Evolutionary conservation across 2,113 vertebrate genomes (phyloP).

Genomic region (Aptenodytes patagonicus): DNA sequence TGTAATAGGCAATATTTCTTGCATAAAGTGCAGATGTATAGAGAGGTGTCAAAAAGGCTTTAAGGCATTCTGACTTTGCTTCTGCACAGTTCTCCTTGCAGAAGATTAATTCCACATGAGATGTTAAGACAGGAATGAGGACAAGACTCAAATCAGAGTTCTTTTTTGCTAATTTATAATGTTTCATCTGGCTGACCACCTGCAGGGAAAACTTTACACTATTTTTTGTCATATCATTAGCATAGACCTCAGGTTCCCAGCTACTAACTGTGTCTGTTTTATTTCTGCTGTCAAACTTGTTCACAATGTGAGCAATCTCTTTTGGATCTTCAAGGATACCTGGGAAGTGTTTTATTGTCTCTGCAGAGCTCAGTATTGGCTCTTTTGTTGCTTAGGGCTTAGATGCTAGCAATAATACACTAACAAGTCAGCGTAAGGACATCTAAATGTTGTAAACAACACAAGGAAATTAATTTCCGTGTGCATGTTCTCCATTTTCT

Average conservation of each 20-base stretch:
- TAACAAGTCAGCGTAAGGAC: not conserved
- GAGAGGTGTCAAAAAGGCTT: not conserved
- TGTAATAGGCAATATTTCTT: not conserved
- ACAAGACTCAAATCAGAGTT: not conserved
- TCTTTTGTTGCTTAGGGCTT: not conserved
- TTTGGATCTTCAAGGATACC: not conserved
- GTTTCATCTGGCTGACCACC: conserved; percentile 13
- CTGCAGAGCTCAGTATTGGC: not conserved
- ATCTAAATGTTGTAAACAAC: not conserved
- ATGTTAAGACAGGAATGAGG: not conserved
- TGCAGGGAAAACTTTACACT: not conserved
- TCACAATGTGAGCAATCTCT: not conserved
- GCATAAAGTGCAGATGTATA: not conserved
- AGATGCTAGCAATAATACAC: not conserved
- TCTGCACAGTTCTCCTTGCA: not conserved
- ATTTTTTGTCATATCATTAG: conserved; percentile 23
- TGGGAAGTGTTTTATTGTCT: not conserved
- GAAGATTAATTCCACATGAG: not conserved
- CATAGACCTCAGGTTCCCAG: conserved; percentile 15
- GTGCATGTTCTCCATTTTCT: not conserved
- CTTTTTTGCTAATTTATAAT: not conserved
- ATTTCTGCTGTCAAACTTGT: conserved; percentile 28
- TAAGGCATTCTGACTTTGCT: not conserved
- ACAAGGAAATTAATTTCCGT: not conserved
- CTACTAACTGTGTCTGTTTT: conserved; percentile 11